Conservation (phyloP, 2,888 invertebrate species). For the Psylliodes chrysocephalus region DNA sequence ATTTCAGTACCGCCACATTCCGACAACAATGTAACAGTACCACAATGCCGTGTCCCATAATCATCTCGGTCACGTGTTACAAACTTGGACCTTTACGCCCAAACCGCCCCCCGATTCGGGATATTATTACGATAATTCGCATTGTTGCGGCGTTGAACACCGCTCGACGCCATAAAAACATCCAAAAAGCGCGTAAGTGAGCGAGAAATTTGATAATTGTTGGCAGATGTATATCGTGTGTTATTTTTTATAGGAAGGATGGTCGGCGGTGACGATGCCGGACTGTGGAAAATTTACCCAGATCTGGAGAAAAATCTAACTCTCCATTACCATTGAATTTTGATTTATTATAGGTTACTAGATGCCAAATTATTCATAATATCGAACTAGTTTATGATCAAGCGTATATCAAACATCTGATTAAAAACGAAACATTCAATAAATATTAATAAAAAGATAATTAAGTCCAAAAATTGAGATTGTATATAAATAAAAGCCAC, state of each 20-base stretch:
- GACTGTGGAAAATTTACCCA: constrained; percentile 28
- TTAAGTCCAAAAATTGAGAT: too few species aligned
- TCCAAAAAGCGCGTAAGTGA: constrained; percentile 30
- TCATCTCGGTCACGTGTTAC: constrained; percentile 63
- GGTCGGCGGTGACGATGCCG: constrained; percentile 52
- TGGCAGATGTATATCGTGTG: constrained; percentile 61
- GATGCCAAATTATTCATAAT: too few species aligned
- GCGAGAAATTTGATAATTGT: constrained; percentile 57
- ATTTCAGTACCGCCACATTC: constrained; percentile 54
- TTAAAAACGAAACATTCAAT: too few species aligned
- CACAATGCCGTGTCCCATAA: constrained; percentile 56
- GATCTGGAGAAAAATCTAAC: not conserved
- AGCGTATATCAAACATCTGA: too few species aligned
- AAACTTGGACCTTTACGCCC: constrained; percentile 53
- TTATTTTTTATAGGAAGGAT: constrained; percentile 58
- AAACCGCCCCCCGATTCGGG: constrained; percentile 26
- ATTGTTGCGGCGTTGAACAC: constrained; percentile 45
- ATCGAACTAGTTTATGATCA: too few species aligned
- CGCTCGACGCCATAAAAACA: constrained; percentile 12
- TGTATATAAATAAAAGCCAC: too few species aligned
- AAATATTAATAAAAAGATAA: too few species aligned
- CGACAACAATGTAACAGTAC: constrained; percentile 61
- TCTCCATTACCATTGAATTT: too few species aligned
- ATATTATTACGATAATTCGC: constrained; percentile 29
- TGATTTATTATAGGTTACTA: too few species aligned